Evolutionary conservation across 1,140 invertebrate species (phyloP).

Genomic region (Lepidurus apus): DNA sequence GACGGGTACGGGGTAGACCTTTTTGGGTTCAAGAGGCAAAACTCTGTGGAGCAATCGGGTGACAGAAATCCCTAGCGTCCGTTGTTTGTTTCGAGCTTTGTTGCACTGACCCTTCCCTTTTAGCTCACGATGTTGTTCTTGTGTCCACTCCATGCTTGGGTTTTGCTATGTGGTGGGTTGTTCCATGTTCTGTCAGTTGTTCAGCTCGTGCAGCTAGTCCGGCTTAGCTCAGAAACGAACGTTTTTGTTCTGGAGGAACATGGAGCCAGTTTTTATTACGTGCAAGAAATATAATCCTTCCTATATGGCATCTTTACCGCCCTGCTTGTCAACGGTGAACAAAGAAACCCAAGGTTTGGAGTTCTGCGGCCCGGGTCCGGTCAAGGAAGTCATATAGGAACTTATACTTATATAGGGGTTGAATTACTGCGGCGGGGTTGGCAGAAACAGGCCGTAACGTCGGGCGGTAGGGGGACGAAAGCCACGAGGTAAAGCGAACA

Average conservation of each 20-base stretch:
- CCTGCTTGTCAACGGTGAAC: not conserved
- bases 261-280: not conserved
- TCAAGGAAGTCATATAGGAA: not conserved
- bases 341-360: not conserved
- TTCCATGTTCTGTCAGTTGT: not conserved
- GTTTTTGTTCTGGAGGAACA: not conserved
- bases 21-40: not conserved
- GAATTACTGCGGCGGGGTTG: not conserved
- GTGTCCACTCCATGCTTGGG: not conserved
- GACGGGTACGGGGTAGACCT: too few relatives aligned
- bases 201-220: not conserved
- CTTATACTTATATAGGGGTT: not conserved
- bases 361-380: not conserved
- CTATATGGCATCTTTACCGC: not conserved
- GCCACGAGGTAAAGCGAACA: not conserved
- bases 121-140: not conserved
- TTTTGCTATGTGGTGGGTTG: not conserved
- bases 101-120: not conserved
- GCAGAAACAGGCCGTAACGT: not conserved
- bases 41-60: not conserved
- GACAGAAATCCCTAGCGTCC: constrained; percentile 18
- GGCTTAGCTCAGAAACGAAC: not conserved
- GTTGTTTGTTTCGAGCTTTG: constrained; percentile 1
- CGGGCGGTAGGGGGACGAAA: not conserved
- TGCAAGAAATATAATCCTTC: not conserved